These are phyloP conservation scores for Thaumatotibia leucotreta DNA, from an alignment of 1,140 invertebrate genomes.

Conservation along the genomic window DNA sequence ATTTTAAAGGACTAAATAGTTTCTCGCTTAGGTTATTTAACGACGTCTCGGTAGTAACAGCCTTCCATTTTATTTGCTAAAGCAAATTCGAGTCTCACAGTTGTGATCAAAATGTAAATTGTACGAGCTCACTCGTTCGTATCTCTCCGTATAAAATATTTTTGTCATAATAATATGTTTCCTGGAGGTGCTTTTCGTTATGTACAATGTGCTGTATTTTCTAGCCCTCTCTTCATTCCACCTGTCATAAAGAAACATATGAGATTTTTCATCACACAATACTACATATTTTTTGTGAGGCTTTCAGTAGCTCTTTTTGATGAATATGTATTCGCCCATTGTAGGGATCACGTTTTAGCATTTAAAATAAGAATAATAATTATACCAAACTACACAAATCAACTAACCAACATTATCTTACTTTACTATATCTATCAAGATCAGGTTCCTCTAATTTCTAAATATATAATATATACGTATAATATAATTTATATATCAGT, in stretches of 20 bases:
- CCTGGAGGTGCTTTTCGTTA: constrained; percentile 2
- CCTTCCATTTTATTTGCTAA: constrained; percentile 17
- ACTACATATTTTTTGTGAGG: background rate
- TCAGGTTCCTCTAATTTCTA: too few species aligned
- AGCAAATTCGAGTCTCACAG: constrained; percentile 14
- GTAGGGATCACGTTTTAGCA: too few species aligned
- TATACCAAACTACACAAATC: too few species aligned
- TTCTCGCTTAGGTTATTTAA: background rate
- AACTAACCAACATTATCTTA: too few species aligned
- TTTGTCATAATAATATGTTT: constrained; percentile 22
- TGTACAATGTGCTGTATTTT: constrained; percentile 9
- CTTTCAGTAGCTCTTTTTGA: background rate
- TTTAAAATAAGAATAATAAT: too few species aligned
- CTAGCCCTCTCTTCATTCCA: constrained; percentile 12
- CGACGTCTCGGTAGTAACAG: background rate
- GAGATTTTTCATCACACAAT: constrained; percentile 11
- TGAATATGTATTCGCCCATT: background rate
- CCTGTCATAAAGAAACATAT: constrained; percentile 10
- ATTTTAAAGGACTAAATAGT: background rate
- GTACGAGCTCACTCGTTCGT: constrained; percentile 17
- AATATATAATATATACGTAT: too few species aligned
- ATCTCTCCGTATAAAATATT: constrained; percentile 22
- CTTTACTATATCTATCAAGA: too few species aligned
- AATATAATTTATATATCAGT: too few species aligned
- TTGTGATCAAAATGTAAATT: constrained; percentile 28